Evolutionary conservation across 2,113 vertebrate genomes (phyloP).

Genomic region (Tenrec ecaudatus): DNA sequence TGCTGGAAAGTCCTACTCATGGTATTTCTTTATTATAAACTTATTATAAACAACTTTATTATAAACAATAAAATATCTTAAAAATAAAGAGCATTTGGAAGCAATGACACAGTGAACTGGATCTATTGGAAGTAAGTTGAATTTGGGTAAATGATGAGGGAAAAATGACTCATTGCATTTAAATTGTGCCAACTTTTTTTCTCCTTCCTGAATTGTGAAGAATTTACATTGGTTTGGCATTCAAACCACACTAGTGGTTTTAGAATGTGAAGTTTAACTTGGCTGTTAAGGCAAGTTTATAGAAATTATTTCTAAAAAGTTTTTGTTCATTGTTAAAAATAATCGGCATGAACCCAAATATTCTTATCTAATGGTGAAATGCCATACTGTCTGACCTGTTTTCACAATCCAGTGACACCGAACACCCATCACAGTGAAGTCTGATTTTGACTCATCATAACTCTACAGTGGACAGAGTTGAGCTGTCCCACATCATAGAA

Average conservation of each 20-base stretch:
- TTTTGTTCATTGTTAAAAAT: constrained; percentile 54
- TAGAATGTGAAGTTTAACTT: constrained; percentile 50
- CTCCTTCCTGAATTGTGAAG: constrained; percentile 34
- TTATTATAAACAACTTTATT: neutral
- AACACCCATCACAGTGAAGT: neutral
- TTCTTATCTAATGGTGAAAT: constrained; percentile 69
- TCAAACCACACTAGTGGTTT: constrained; percentile 43
- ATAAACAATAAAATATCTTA: constrained; percentile 23
- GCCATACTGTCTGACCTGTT: constrained; percentile 48
- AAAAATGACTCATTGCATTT: constrained; percentile 7
- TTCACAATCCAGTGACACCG: constrained; percentile 57
- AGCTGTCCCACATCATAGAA: too few relatives aligned
- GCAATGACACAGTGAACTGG: neutral
- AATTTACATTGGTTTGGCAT: constrained; percentile 37
- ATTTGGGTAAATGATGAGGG: constrained; percentile 22
- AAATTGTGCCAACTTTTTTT: constrained; percentile 57
- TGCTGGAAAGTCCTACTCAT: neutral
- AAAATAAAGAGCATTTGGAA: constrained; percentile 25
- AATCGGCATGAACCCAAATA: neutral
- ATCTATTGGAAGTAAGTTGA: constrained; percentile 24
- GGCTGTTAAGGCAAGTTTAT: neutral
- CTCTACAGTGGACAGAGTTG: neutral
- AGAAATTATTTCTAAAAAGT: constrained; percentile 52
- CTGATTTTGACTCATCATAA: neutral
- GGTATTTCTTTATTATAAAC: neutral